Evolutionary conservation across 2,888 invertebrate genomes (phyloP).

Genomic region (Apodemia mormo): DNA sequence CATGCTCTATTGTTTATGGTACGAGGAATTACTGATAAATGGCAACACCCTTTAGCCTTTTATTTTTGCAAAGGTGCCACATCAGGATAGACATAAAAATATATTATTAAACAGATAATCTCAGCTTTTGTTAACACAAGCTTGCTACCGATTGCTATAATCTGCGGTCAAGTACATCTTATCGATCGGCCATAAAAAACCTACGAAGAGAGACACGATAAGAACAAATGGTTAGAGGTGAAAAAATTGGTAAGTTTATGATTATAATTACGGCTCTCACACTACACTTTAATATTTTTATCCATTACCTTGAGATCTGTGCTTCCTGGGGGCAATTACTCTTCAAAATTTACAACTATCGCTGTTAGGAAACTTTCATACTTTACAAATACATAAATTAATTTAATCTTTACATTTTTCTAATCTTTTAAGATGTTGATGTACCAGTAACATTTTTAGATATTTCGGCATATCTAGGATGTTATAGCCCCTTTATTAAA

Average conservation of each 20-base stretch:
- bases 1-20: conserved; percentile 31
- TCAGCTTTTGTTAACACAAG: too few species aligned
- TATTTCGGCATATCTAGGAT: too few species aligned
- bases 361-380: neutral
- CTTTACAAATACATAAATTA: neutral
- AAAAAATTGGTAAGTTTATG: neutral
- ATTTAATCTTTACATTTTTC: neutral
- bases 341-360: too few species aligned
- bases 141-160: neutral
- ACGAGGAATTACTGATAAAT: conserved; percentile 26
- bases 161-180: neutral
- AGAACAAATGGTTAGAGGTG: conserved; percentile 2
- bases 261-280: too few species aligned
- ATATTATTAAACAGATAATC: neutral
- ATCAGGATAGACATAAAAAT: neutral
- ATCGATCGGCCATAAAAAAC: neutral
- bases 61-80: conserved; percentile 27
- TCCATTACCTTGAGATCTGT: too few species aligned
- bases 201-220: neutral
- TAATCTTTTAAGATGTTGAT: too few species aligned
- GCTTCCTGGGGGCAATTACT: too few species aligned
- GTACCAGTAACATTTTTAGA: too few species aligned
- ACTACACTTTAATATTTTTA: too few species aligned
- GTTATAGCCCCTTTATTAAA: too few species aligned
- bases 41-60: conserved; percentile 32